Conservation (phyloP, 2,113 vertebrate species). For the Thryonomys swinderianus region DNA sequence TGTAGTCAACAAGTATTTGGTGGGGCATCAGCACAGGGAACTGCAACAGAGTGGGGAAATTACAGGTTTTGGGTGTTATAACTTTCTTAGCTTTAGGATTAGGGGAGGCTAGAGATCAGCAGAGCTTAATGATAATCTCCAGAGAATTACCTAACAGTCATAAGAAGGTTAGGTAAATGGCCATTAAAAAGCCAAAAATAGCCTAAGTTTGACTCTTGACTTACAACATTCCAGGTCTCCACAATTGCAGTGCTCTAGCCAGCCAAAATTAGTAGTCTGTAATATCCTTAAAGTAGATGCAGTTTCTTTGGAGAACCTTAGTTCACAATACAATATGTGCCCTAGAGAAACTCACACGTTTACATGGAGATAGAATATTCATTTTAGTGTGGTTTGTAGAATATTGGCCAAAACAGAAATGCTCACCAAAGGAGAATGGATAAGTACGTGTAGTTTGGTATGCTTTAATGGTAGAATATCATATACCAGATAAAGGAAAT, state of each 20-base stretch:
- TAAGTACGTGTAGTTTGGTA: slow-evolving; percentile 3
- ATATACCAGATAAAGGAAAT: neutral
- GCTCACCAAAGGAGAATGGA: neutral
- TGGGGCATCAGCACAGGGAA: no score
- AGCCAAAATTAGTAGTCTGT: neutral
- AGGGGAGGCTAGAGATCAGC: neutral
- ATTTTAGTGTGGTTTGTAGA: slow-evolving; percentile 13
- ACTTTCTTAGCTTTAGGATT: neutral
- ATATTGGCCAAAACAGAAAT: neutral
- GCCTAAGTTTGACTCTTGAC: neutral
- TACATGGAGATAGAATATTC: neutral
- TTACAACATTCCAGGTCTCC: neutral
- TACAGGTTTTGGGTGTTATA: neutral
- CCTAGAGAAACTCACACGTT: neutral
- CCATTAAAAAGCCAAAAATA: neutral
- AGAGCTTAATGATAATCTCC: neutral
- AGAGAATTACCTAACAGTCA: neutral
- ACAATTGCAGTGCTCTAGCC: neutral
- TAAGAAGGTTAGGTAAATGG: neutral
- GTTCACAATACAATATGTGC: neutral
- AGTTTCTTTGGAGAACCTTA: neutral
- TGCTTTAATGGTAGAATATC: neutral
- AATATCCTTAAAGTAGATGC: neutral
- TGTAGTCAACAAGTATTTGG: no score
- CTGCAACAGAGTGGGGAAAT: neutral